Base-by-base conservation (phyloP, 2,888 invertebrate species). In the Agonopterix arenella region DNA sequence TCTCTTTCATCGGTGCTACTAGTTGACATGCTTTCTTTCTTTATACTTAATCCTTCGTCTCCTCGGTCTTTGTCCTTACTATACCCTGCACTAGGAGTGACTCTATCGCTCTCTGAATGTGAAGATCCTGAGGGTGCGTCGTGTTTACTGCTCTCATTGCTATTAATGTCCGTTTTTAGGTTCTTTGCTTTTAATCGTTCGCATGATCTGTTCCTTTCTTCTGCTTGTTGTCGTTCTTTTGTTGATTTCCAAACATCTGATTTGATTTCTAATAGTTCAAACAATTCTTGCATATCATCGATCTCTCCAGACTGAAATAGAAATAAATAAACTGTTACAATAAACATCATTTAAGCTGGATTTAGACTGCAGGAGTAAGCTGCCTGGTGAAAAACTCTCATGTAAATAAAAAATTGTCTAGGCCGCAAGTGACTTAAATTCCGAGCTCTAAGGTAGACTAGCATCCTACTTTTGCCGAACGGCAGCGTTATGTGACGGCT, bases 231-330 rank as follows among this genome's bases (percentile, higher is more conserved):
- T 59, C 89, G 76, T 73, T 90, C 89, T 53, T 89, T 90, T 67
- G 89, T 90, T 58, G 90, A 90, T 81, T 89, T 89, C 93, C 93
- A 93, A 68, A 93, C 92, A 67, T 95, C 95, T 57, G 96, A 94
- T 81, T 95, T 95, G 61, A 96, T 96, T 90, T 96, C 95, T 66
- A 96, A 82, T 63, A 96, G 85, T 76, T 95, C 93, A 76, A 96
- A 93, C 50, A 96, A 84, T 79, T 96, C 96, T 84, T 95, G 93
- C 88, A 96, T 91, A 69, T 94, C 95, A 72, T 94, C 93, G 64
- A 96, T 92, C 88, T 96, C 96, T 64, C 91, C 92, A 60, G 93
- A 93, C 94, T 94, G 86, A 62, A 91, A 90, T 57, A 46, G 54
- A 52, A 52, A 54, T 5, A 56, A 61, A 49, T 45, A 52, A 9